Evolutionary conservation across 2,888 invertebrate genomes (phyloP), one percentile per base, ranked within the genome.

Genomic region (Entomobrya proxima): DNA sequence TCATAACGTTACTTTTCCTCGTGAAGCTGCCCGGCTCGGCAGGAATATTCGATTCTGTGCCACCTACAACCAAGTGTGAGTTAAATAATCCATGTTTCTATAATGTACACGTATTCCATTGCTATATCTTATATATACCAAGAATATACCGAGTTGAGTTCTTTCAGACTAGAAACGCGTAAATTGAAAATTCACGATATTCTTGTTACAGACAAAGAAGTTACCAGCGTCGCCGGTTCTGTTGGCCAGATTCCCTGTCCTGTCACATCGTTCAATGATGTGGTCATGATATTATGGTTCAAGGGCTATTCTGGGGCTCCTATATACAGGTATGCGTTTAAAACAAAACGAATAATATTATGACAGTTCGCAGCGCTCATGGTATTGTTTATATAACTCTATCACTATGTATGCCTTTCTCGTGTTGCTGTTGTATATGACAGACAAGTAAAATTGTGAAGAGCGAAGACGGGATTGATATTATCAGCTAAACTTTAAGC

Each of bases 271-370:
- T 83, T 88, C 75, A 95, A 96, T 90, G 93, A 93, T 80, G 95
- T 96, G 64, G 96, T 95, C 91, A 95, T 97, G 94, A 94, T 97
- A 91, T 94, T 97, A 87, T 97, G 97, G 97, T 97, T 97, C 93
- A 97, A 96, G 92, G 97, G 96, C 91, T 94, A 94, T 72, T 94
- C 94, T 75, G 95, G 96, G 85, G 96, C 97, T 93, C 97, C 97
- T 13, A 94, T 97, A 82, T 97, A 97, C 92, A 97, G 96, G 97
- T 96, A 92, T 93, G 4, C 9, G n/a, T n/a, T n/a, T n/a, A n/a
- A n/a, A n/a, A n/a, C n/a, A n/a, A n/a, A n/a, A n/a, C n/a, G n/a
- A n/a, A n/a, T n/a, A n/a, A n/a, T n/a, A n/a, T n/a, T 11, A 40
- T 40, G 9, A 15, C 44, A 40, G 44, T 40, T 40, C 44, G 44